Evolutionary conservation across 2,888 invertebrate species (phyloP).

Genomic region (Acleris emargana): DNA sequence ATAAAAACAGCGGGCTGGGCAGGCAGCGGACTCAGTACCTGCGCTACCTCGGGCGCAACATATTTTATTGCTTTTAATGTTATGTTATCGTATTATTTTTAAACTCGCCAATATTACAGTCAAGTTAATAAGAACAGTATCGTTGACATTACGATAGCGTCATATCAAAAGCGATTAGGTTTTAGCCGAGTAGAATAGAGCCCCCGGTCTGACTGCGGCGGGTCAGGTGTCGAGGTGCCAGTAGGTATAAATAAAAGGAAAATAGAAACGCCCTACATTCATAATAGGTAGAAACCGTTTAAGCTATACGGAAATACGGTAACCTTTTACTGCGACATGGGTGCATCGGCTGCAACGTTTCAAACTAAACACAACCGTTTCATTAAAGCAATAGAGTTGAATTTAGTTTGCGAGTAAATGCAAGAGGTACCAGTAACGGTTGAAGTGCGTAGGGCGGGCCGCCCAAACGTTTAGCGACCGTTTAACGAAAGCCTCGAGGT

Average conservation of each 20-base stretch:
- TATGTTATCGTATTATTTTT: no score
- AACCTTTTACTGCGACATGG: constrained; percentile 58
- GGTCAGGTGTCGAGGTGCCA: constrained; percentile 11
- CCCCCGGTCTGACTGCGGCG: not conserved
- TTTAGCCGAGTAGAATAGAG: not conserved
- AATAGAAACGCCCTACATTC: constrained; percentile 64
- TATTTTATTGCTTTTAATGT: no score
- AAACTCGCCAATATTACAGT: no score
- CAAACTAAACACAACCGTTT: constrained; percentile 44
- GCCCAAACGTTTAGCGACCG: constrained; percentile 83
- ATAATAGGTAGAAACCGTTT: constrained; percentile 69
- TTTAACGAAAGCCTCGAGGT: constrained; percentile 75
- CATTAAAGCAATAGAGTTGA: constrained; percentile 47
- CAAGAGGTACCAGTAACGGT: constrained; percentile 54
- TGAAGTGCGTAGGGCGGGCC: constrained; percentile 78
- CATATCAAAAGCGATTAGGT: no score
- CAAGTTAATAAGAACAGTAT: no score
- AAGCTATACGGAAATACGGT: constrained; percentile 70
- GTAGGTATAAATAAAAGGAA: constrained; percentile 50
- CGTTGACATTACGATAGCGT: no score
- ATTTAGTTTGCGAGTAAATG: constrained; percentile 41
- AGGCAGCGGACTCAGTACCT: no score
- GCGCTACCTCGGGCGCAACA: no score
- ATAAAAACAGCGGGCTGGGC: no score
- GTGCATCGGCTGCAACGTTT: constrained; percentile 47